A percentile compares a stretch with the other conserved stretches of the same genome.
Conservation (phyloP, 1,140 invertebrate species). For the Pollicipes pollicipes region DNA sequence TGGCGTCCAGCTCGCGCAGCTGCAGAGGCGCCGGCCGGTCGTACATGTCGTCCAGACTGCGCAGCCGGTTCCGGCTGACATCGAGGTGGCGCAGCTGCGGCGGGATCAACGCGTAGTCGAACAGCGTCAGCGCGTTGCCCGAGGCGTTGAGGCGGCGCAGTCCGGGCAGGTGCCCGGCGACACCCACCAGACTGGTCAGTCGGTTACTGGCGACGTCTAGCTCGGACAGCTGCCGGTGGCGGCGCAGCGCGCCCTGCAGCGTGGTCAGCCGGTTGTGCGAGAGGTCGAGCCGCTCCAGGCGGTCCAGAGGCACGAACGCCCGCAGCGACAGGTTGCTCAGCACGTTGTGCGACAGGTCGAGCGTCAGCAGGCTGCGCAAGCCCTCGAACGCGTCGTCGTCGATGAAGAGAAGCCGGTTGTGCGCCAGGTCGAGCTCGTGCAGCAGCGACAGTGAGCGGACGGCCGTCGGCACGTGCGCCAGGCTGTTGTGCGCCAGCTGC, state of each 20-base stretch:
- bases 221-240: conserved; percentile 63
- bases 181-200: conserved; percentile 58
- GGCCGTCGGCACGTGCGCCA: conserved; percentile 62
- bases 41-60: conserved; percentile 17
- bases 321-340: conserved; percentile 46
- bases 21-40: conserved; percentile 14
- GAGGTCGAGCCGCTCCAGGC: conserved; percentile 63
- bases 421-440: conserved; percentile 53
- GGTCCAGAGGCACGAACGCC: conserved; percentile 52
- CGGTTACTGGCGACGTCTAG: conserved; percentile 74
- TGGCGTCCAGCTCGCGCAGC: conserved; percentile 17
- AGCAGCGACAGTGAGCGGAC: conserved; percentile 55
- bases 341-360: conserved; percentile 56
- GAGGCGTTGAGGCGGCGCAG: conserved; percentile 81
- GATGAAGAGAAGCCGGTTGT: conserved; percentile 58
- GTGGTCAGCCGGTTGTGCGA: conserved; percentile 67
- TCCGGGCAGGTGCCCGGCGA: conserved; percentile 69
- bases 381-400: conserved; percentile 55
- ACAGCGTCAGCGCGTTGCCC: conserved; percentile 68
- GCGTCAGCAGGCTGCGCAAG: conserved; percentile 45
- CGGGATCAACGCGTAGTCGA: conserved; percentile 80
- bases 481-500: conserved; percentile 70
- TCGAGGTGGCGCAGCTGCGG: conserved; percentile 73
- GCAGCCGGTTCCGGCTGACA: conserved; percentile 56
- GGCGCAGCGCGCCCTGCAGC: conserved; percentile 73